Conservation (phyloP, 2,797 vertebrate species). For the Coendou prehensilis region DNA sequence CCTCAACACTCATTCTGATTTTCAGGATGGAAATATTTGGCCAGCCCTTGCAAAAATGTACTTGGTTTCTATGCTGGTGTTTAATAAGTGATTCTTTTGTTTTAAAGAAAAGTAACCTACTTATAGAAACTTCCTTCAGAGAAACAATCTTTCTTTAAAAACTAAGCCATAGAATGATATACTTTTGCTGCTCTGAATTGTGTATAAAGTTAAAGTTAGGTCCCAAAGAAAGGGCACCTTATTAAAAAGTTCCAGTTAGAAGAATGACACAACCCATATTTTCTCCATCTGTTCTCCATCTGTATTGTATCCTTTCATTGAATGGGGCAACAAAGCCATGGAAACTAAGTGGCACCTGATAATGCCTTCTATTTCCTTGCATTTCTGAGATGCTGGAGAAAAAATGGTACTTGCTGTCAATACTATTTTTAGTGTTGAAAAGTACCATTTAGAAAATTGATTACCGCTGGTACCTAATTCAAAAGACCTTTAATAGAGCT, state of each 20-base stretch:
- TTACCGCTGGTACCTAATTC: constrained; percentile 26
- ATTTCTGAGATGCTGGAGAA: constrained; percentile 23
- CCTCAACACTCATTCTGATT: background rate
- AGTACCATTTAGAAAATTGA: constrained; percentile 60
- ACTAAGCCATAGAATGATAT: background rate
- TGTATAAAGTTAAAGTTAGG: background rate
- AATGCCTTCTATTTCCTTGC: background rate
- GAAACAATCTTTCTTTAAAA: constrained; percentile 37
- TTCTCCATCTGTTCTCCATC: background rate
- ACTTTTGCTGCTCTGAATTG: background rate
- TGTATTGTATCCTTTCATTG: background rate
- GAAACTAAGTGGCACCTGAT: background rate
- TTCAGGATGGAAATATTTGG: background rate
- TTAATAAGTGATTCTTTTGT: constrained; percentile 33
- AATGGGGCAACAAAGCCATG: background rate
- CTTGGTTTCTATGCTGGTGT: background rate
- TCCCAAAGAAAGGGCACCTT: background rate
- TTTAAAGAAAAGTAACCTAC: background rate
- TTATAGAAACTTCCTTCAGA: constrained; percentile 29
- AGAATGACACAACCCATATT: background rate
- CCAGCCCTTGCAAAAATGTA: background rate
- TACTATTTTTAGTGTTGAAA: constrained; percentile 31
- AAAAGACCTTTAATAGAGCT: background rate
- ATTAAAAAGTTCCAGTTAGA: background rate
- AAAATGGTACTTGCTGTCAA: background rate